These are phyloP conservation scores for Sus cebifrons DNA, from an alignment of 2,797 vertebrate genomes.

Conservation along the genomic window DNA sequence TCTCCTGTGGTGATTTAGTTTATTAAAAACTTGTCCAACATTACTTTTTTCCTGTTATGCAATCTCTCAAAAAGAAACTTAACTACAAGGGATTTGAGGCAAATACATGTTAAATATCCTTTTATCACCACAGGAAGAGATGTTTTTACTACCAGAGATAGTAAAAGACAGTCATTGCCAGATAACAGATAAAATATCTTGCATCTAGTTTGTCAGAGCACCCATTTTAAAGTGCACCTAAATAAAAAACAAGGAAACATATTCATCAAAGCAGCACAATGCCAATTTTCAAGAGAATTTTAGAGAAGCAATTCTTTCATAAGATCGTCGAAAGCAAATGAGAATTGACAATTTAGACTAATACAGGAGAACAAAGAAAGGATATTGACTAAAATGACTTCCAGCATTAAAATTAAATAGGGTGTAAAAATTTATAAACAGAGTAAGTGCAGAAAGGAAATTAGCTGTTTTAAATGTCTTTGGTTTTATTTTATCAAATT, in stretches of 20 bases:
- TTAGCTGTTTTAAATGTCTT: neutral
- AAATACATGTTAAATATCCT: constrained; percentile 60
- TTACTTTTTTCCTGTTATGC: constrained; percentile 18
- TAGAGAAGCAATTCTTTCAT: neutral
- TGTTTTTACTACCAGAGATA: neutral
- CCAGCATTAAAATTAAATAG: constrained; percentile 14
- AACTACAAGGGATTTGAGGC: constrained; percentile 45
- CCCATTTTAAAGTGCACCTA: neutral
- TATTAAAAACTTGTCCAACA: constrained; percentile 36
- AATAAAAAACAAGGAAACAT: neutral
- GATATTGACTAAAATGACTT: constrained; percentile 34
- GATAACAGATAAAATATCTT: neutral
- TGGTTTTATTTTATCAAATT: neutral
- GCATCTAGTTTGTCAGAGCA: neutral
- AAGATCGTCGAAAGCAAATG: constrained; percentile 2
- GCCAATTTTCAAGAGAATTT: constrained; percentile 30
- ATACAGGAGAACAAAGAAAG: constrained; percentile 6
- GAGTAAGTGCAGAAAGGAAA: constrained; percentile 29
- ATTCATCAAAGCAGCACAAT: neutral
- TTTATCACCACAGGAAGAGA: constrained; percentile 43
- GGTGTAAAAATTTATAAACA: constrained; percentile 51
- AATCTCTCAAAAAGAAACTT: constrained; percentile 36
- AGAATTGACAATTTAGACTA: neutral
- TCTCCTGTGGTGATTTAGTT: neutral
- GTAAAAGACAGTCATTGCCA: neutral